Conservation (phyloP, 2,888 invertebrate species). For the Crioceris asparagi region DNA sequence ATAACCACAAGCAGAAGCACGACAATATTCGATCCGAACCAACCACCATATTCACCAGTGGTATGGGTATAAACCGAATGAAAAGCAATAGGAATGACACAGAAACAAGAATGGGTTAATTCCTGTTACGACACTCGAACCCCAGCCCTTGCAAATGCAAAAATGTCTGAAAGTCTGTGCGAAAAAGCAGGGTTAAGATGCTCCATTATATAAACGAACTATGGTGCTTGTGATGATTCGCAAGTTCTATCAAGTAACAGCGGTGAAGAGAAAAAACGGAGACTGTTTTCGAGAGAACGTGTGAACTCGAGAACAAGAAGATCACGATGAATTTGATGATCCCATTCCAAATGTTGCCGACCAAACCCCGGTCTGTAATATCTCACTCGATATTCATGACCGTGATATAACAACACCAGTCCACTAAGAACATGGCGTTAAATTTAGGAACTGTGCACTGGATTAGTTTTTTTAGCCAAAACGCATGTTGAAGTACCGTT, state of each 20-base stretch:
- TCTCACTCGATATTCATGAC: too few relatives aligned
- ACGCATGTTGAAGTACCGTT: too few relatives aligned
- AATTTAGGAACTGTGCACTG: too few relatives aligned
- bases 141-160: constrained; percentile 16
- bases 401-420: too few relatives aligned
- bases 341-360: neutral
- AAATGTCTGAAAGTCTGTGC: constrained; percentile 11
- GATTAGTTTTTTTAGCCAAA: too few relatives aligned
- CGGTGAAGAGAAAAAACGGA: constrained; percentile 1
- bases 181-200: constrained; percentile 11
- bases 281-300: constrained; percentile 2
- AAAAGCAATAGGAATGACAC: too few relatives aligned
- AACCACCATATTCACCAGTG: neutral
- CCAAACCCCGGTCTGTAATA: too few relatives aligned
- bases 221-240: neutral
- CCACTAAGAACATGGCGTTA: too few relatives aligned
- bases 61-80: constrained; percentile 5
- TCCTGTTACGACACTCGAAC: constrained; percentile 11
- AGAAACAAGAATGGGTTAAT: constrained; percentile 1
- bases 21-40: too few relatives aligned
- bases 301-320: neutral
- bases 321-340: constrained; percentile 2
- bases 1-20: too few relatives aligned
- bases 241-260: neutral
- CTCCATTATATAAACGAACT: constrained; percentile 3